Evolutionary conservation across 2,797 vertebrate genomes (phyloP).

Genomic region (Labroides dimidiatus): DNA sequence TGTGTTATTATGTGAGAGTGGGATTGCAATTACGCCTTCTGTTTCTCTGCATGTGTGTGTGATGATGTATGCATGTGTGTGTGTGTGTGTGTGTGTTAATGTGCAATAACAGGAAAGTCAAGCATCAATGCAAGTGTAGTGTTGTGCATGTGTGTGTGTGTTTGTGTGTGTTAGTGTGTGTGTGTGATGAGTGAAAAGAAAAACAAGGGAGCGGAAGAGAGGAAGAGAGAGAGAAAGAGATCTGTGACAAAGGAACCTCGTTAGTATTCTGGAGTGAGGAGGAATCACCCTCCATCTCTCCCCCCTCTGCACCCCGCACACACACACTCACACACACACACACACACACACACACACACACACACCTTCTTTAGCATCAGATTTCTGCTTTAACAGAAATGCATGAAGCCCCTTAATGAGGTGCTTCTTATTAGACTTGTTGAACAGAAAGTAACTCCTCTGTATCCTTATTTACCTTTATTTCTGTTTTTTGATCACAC

Average conservation of each 20-base stretch:
- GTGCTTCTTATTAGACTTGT: neutral
- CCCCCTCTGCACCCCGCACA: constrained; percentile 10
- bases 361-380: neutral
- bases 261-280: constrained; percentile 82
- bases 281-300: constrained; percentile 65
- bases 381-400: too few species aligned
- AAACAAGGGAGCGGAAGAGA: constrained; percentile 50
- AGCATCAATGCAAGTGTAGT: neutral
- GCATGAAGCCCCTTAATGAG: neutral
- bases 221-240: constrained; percentile 60
- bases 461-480: neutral
- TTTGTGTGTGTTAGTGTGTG: constrained; percentile 3
- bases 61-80: constrained; percentile 14
- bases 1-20: constrained; percentile 42
- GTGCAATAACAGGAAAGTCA: constrained; percentile 18
- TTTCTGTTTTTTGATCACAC: too few species aligned
- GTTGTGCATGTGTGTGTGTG: constrained; percentile 21
- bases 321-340: neutral
- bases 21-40: constrained; percentile 48
- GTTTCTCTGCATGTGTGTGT: constrained; percentile 29
- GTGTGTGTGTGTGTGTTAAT: constrained; percentile 16
- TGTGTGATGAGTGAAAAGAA: constrained; percentile 51
- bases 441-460: neutral
- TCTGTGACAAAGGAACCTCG: constrained; percentile 77
- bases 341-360: constrained; percentile 2